Evolutionary conservation across 2,797 vertebrate genomes (phyloP), one percentile per base, ranked within the genome.

Genomic region (Picus viridis): DNA sequence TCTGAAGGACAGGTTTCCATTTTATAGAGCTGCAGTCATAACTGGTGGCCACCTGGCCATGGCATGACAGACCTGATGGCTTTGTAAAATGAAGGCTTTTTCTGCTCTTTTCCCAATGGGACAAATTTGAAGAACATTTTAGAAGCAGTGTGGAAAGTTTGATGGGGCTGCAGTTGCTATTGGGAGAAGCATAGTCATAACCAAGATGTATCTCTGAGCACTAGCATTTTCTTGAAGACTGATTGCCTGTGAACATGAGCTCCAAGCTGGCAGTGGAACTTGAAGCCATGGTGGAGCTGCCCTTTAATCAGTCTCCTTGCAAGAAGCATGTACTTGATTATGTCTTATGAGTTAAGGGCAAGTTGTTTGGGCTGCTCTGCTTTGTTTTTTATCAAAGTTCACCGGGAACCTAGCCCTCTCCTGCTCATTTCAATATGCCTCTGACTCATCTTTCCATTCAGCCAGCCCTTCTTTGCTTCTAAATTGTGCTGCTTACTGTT

Each of bases 321-420:
- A 18, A 34, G 72, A 56, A 68, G 26, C 32, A 30, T 7, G 0
- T 32, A 5, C 57, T 14, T 62, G 84, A 68, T 76, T 22, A 19
- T 17, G 45, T 47, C 77, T 19, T 51, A 59, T 22, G 49, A 86
- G 32, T 51, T 86, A 87, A 67, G 43, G 39, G 24, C 34, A 70
- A 62, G 12, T 30, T 15, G 73, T 88, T 81, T 49, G 72, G 58
- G 63, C 14, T 68, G 36, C 30, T 32, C 51, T 83, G 76, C 12
- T 85, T 83, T 80, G 10, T n/a, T 93, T 68, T 87, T 88, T 92
- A 84, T 93, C 94, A 88, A 57, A 79, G 89, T 18, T 91, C 78
- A 59, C 56, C 49, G 23, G 41, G 53, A 94, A 77, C 15, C 24
- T 49, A 95, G 67, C 63, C 63, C 64, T 86, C 39, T 70, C 76